Base-by-base conservation (phyloP, 2,113 vertebrate genomes). In the Carollia perspicillata region DNA sequence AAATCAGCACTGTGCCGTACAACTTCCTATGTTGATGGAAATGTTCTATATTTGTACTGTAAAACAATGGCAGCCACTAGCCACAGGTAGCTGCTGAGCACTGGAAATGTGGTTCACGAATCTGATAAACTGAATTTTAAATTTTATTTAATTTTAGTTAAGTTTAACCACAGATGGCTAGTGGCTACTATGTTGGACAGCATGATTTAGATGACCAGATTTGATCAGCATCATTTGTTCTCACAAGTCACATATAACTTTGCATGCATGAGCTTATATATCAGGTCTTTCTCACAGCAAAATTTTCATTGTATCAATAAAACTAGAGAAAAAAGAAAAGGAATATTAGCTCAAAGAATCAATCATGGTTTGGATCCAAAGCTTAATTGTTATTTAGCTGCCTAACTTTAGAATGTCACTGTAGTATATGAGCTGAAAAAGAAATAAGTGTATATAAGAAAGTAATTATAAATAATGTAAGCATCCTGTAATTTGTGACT, bases 301-400 rank as follows among this genome's bases (percentile, higher is more conserved):
- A 72, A 40, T 69, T 81, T 90, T 84, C 74, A 42, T 66, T 26
- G 42, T 72, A 28, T 53, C 44, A 80, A 2, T 80, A 72, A 80
- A 85, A 71, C 13, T 26, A 4, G 37, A 77, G 12, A 37, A 26
- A 68, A 26, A 80, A 44, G n/a, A 44, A 28, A 79, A 85, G 55
- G 86, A 93, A 87, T 87, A 80, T 75, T 95, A 94, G n/a, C 79
- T 96, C 37, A 78, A 71, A 35, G 49, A 93, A 83, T 95, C 66
- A 83, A 80, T 49, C 91, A 79, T 77, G 74, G 83, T 96, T 93
- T 94, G 40, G 87, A 89, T 63, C 72, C 89, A 85, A 95, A 81
- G 28, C 13, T 87, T 95, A 84, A 84, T 93, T 95, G 81, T 60
- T 79, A 93, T 66, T 92, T 60, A 89, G 91, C 93, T 89, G 66